Percentiles rank a stretch among this genome's conserved stretches.
These are phyloP conservation scores for Drosophila neonasuta DNA, from an alignment of 2,888 invertebrate genomes.

Conservation along the genomic window DNA sequence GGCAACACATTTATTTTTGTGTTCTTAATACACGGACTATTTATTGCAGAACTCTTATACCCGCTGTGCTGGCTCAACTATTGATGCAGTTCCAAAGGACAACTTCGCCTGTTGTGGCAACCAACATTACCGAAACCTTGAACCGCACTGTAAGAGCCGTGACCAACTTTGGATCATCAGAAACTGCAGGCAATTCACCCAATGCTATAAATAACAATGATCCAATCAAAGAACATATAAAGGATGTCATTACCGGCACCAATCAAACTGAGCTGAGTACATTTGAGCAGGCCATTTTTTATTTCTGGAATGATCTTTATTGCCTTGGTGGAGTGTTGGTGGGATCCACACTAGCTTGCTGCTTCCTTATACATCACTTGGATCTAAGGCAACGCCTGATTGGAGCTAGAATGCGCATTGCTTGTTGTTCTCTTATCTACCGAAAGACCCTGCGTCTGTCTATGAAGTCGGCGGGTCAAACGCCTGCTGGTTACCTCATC, in stretches of 20 bases:
- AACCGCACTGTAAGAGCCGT: slow-evolving; percentile 65
- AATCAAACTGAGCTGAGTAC: slow-evolving; percentile 30
- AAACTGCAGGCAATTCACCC: slow-evolving; percentile 34
- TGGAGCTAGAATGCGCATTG: slow-evolving; percentile 87
- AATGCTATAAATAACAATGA: slow-evolving; percentile 43
- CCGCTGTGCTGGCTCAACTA: slow-evolving; percentile 81
- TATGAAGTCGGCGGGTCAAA: slow-evolving; percentile 87
- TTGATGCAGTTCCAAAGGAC: slow-evolving; percentile 79
- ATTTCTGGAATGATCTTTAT: slow-evolving; percentile 79
- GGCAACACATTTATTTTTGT: not conserved
- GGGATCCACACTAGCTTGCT: slow-evolving; percentile 72
- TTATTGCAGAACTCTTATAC: slow-evolving; percentile 78
- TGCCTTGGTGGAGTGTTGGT: slow-evolving; percentile 80
- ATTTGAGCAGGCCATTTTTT: slow-evolving; percentile 32
- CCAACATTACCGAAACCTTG: slow-evolving; percentile 18
- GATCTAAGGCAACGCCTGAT: slow-evolving; percentile 80
- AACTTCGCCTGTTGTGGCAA: not conserved
- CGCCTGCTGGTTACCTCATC: slow-evolving; percentile 93
- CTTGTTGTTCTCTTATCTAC: slow-evolving; percentile 83
- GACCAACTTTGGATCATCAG: slow-evolving; percentile 15
- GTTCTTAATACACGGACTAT: not conserved
- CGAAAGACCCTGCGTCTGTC: slow-evolving; percentile 87
- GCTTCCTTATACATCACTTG: slow-evolving; percentile 82
- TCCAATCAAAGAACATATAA: slow-evolving; percentile 41
- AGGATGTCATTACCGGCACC: not conserved